These are phyloP conservation scores for Liasis olivaceus DNA, from an alignment of 2,797 vertebrate genomes.

Conservation along the genomic window DNA sequence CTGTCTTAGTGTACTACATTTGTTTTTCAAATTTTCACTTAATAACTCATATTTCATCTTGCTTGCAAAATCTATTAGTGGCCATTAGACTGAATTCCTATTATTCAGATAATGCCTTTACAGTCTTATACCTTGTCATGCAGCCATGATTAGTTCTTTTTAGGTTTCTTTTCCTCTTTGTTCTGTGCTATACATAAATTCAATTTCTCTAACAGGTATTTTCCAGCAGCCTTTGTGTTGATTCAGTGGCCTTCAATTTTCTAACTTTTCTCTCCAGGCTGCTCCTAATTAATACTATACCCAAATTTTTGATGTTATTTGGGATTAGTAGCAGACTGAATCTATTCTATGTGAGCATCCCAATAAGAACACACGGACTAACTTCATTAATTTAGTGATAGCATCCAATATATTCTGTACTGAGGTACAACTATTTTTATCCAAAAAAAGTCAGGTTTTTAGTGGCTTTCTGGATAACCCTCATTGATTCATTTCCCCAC, in stretches of 20 bases:
- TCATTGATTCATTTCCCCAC: too few species aligned
- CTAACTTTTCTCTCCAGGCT: slow-evolving; percentile 14
- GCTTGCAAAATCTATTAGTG: slow-evolving; percentile 24
- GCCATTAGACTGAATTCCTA: slow-evolving; percentile 8
- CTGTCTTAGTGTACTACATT: slow-evolving; percentile 4
- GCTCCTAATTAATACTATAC: slow-evolving; percentile 11
- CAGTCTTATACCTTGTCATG: neutral
- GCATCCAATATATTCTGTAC: too few species aligned
- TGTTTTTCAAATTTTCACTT: slow-evolving; percentile 3
- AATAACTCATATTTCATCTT: slow-evolving; percentile 18
- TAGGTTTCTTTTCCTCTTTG: slow-evolving; percentile 20
- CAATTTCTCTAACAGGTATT: slow-evolving; percentile 14
- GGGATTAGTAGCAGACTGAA: neutral
- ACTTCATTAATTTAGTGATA: too few species aligned
- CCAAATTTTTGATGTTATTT: slow-evolving; percentile 15
- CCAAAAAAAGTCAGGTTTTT: too few species aligned
- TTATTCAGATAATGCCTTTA: neutral
- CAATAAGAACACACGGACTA: neutral
- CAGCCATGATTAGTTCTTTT: neutral
- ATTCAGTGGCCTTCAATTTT: neutral
- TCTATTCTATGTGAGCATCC: neutral
- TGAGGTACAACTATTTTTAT: too few species aligned
- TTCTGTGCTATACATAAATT: neutral
- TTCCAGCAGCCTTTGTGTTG: neutral
- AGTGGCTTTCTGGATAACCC: too few species aligned